These are phyloP conservation scores for Marisa cornuarietis DNA, from an alignment of 1,140 invertebrate species.

Conservation along the genomic window DNA sequence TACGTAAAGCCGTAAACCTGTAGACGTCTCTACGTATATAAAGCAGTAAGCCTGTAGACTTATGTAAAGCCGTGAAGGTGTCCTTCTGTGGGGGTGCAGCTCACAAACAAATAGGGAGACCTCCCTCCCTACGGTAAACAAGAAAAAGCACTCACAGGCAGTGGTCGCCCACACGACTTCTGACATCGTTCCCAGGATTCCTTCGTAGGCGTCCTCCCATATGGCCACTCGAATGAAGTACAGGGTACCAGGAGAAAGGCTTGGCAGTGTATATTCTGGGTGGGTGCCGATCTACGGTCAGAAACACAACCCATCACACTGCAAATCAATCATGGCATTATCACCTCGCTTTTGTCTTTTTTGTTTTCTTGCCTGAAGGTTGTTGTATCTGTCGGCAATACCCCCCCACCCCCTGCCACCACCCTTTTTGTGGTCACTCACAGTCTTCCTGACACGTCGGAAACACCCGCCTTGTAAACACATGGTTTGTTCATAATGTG, in stretches of 20 bases:
- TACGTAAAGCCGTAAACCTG: too few relatives aligned
- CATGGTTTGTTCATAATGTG: too few relatives aligned
- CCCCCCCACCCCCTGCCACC: too few relatives aligned
- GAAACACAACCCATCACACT: background rate
- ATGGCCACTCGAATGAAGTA: slow-evolving; percentile 29
- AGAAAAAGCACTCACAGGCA: slow-evolving; percentile 4
- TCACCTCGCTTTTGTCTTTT: too few relatives aligned
- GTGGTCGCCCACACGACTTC: slow-evolving; percentile 22
- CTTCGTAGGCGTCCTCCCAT: slow-evolving; percentile 10
- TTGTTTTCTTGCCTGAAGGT: too few relatives aligned
- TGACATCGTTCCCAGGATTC: slow-evolving; percentile 19
- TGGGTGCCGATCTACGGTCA: slow-evolving; percentile 14
- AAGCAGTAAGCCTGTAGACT: too few relatives aligned
- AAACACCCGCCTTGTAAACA: too few relatives aligned
- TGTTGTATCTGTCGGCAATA: too few relatives aligned
- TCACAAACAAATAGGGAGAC: background rate
- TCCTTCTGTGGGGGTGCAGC: background rate
- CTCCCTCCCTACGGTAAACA: background rate
- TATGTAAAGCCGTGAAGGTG: too few relatives aligned
- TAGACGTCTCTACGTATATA: too few relatives aligned
- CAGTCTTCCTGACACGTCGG: too few relatives aligned
- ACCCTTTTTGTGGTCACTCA: too few relatives aligned
- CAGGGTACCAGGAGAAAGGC: slow-evolving; percentile 20
- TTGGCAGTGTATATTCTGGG: slow-evolving; percentile 16
- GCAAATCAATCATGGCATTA: background rate